Conservation (phyloP, 2,113 vertebrate species). For the Phylloscopus trochilus region DNA sequence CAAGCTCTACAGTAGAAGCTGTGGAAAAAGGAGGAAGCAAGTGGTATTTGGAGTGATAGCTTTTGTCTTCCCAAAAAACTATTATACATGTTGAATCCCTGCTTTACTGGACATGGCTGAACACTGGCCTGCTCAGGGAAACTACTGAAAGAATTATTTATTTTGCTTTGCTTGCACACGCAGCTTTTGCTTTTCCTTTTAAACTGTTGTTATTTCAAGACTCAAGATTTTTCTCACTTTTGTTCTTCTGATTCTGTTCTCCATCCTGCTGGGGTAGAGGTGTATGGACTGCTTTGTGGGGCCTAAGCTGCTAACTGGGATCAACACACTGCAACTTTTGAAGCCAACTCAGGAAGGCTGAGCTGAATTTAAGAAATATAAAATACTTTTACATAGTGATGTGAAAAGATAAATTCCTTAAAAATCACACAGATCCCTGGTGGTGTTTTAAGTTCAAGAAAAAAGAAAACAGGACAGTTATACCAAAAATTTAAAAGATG, state of each 20-base stretch:
- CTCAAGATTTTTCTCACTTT: not conserved
- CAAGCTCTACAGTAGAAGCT: not conserved
- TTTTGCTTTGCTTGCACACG: not conserved
- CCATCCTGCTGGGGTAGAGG: not conserved
- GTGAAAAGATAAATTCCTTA: not conserved
- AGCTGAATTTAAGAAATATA: not conserved
- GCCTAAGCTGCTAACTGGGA: not conserved
- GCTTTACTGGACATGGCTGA: not conserved
- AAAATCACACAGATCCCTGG: not conserved
- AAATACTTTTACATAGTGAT: not conserved
- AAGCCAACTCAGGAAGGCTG: not conserved
- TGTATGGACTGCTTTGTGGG: not conserved
- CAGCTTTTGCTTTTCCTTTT: not conserved
- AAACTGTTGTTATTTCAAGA: not conserved
- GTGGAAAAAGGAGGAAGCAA: not conserved
- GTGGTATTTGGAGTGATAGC: not conserved
- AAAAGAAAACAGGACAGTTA: not conserved
- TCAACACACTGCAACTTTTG: not conserved
- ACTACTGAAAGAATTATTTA: not conserved
- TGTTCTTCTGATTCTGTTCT: not conserved
- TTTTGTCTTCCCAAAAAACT: not conserved
- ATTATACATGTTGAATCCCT: not conserved
- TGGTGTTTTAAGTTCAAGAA: not conserved
- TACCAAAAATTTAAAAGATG: not conserved
- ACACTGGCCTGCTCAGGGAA: not conserved